Conservation (phyloP, 2,888 invertebrate genomes). For the Parnassius mnemosyne region DNA sequence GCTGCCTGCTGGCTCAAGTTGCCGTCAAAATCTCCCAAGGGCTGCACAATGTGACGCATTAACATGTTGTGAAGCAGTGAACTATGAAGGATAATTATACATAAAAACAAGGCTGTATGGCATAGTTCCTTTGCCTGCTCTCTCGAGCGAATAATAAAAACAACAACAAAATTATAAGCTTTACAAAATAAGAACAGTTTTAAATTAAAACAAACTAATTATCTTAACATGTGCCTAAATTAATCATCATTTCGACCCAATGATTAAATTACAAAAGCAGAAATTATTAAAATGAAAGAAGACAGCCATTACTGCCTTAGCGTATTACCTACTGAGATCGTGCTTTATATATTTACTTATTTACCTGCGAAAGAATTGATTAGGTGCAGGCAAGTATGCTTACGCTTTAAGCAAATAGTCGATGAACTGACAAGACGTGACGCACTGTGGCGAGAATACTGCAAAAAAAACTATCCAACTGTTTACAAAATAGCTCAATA, state of each 20-base stretch:
- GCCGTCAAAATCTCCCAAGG: too few relatives aligned
- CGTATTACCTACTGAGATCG: conserved; percentile 52
- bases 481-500: conserved; percentile 41
- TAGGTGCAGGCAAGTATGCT: conserved; percentile 53
- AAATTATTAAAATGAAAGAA: conserved; percentile 25
- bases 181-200: not conserved
- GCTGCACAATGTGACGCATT: too few relatives aligned
- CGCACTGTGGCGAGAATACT: conserved; percentile 48
- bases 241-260: not conserved
- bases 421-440: conserved; percentile 47
- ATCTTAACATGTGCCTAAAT: not conserved
- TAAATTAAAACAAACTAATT: not conserved
- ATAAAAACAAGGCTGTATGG: too few relatives aligned
- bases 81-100: too few relatives aligned
- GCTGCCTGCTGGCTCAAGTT: too few relatives aligned
- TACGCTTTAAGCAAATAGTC: conserved; percentile 53
- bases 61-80: too few relatives aligned
- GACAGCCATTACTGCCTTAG: conserved; percentile 29
- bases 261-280: not conserved
- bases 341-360: conserved; percentile 49
- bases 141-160: too few relatives aligned
- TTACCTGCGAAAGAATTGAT: conserved; percentile 48
- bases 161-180: too few relatives aligned
- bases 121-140: too few relatives aligned
- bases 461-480: conserved; percentile 44